Base-by-base conservation (phyloP, 2,888 invertebrate species). In the Epicampocera succincta region DNA sequence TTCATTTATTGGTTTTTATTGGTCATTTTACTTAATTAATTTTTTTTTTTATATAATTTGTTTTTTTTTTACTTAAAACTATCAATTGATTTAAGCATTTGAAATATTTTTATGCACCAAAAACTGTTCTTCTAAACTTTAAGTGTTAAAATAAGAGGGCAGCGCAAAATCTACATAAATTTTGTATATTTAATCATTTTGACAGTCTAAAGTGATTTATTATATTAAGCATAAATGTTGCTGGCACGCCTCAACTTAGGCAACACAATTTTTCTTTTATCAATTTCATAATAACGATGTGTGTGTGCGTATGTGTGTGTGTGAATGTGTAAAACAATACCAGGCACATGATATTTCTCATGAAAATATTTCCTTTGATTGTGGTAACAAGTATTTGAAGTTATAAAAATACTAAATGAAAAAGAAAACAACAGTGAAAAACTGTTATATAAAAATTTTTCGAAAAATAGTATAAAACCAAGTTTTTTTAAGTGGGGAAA, bases 191-290 rank as follows among this genome's bases (percentile, higher is more conserved):
- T 73, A 82, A 58, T 61, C 65, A 74, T 65, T 78, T 69, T 56
- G 82, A 82, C 77, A 78, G 58, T 38, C 63, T 65, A 60, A 78
- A 78, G 78, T 78, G 82, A 82, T 82, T 78, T 82, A 82, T 78
- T 74, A 69, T 52, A 78, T 77, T 71, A 58, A 66, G 58, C 65
- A 71, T 69, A 69, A 77, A 77, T 65, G 58, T 63, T 17, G 33
- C 68, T 48, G 66, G 63, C 78, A 82, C 82, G 78, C 82, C 77
- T 66, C 63, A 8, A 74, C 74, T 25, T 74, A 74, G 73, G 77
- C 77, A 82, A 42, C 56, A 63, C 33, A 33, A 9, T 33, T 33
- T 33, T 33, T 33, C 33, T 29, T 73, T 78, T 73, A 74, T 73
- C 63, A 66, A 48, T 15, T 21, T 63, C 33, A 69, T 40, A 54